Evolutionary conservation across 2,113 vertebrate species (phyloP).

Genomic region (Catharus fuscescens): DNA sequence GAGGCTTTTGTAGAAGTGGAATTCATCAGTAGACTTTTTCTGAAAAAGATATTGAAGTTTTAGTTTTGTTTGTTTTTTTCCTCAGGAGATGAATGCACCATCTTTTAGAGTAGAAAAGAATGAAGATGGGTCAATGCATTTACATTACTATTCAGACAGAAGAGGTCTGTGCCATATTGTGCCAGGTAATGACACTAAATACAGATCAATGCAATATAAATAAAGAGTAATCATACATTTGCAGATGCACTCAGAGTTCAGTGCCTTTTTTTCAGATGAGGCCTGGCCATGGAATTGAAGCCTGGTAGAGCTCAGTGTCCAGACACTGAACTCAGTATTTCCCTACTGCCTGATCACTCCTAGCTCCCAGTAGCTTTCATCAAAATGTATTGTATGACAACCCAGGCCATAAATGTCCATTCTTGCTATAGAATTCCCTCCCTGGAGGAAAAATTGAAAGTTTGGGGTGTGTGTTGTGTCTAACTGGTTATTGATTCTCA

Average conservation of each 20-base stretch:
- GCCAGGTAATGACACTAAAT: slow-evolving; percentile 63
- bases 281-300: neutral
- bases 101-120: slow-evolving; percentile 81
- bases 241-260: neutral
- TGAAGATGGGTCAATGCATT: slow-evolving; percentile 74
- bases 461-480: neutral
- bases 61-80: neutral
- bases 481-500: neutral
- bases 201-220: neutral
- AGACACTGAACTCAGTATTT: neutral
- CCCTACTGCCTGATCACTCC: neutral
- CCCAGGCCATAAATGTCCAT: neutral
- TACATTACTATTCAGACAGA: slow-evolving; percentile 81
- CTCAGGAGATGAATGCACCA: slow-evolving; percentile 80
- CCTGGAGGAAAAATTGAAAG: neutral
- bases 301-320: neutral
- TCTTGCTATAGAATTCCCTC: neutral
- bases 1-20: neutral
- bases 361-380: neutral
- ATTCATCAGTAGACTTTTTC: neutral
- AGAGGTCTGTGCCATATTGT: slow-evolving; percentile 78
- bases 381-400: neutral
- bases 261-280: neutral
- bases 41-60: neutral
- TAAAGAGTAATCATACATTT: neutral